These are phyloP conservation scores for Xenopus laevis DNA, from an alignment of 2,113 vertebrate genomes.

Conservation along the genomic window DNA sequence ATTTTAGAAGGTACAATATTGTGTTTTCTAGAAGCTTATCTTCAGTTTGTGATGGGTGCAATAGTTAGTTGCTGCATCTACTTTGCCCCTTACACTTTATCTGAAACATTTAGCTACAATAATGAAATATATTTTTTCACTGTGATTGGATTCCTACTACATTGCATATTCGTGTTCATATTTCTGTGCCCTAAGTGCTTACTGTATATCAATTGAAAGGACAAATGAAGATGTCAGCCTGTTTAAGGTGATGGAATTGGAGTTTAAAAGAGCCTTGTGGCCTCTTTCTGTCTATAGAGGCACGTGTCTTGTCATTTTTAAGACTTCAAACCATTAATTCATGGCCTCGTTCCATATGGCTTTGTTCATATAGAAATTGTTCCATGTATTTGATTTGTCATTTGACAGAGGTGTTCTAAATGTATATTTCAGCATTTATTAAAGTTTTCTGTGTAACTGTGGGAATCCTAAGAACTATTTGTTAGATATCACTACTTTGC, in stretches of 20 bases:
- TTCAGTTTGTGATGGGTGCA: too few relatives aligned
- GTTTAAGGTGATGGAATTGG: not conserved
- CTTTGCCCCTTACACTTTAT: too few relatives aligned
- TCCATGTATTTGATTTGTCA: not conserved
- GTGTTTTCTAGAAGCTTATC: too few relatives aligned
- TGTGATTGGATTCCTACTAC: too few relatives aligned
- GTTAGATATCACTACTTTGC: too few relatives aligned
- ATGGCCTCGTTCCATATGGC: not conserved
- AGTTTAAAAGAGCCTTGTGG: not conserved
- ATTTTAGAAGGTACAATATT: too few relatives aligned
- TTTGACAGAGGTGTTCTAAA: not conserved
- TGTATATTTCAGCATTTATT: not conserved
- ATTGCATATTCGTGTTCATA: not conserved
- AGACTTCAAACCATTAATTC: not conserved
- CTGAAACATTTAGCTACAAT: too few relatives aligned
- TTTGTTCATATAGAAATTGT: not conserved
- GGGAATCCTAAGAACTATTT: too few relatives aligned
- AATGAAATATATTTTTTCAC: too few relatives aligned
- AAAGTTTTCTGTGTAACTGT: too few relatives aligned
- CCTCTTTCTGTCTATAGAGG: not conserved
- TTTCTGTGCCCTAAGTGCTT: not conserved
- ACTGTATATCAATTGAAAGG: not conserved
- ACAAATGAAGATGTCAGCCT: not conserved
- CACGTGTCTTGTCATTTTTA: not conserved
- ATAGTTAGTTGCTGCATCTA: too few relatives aligned